Percentiles rank a stretch among this genome's conserved stretches.
Conservation (phyloP, 2,888 invertebrate genomes). For the Rotaria socialis region DNA sequence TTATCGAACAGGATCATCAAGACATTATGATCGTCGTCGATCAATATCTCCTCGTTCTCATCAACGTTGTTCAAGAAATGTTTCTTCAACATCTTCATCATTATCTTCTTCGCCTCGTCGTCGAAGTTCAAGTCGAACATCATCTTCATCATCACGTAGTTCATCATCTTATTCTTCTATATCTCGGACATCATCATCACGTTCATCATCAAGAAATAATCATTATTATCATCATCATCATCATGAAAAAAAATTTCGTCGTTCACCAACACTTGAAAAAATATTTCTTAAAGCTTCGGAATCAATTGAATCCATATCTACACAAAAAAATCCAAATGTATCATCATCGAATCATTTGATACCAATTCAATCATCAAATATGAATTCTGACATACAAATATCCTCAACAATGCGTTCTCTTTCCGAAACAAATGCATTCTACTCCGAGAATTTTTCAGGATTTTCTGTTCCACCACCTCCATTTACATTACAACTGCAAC, state of each 20-base stretch:
- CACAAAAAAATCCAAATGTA: neutral
- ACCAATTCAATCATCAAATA: neutral
- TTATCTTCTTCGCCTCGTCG: neutral
- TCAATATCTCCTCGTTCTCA: neutral
- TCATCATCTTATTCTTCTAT: neutral
- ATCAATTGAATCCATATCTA: neutral
- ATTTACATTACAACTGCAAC: neutral
- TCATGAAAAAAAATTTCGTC: neutral
- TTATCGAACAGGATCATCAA: neutral
- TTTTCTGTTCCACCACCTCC: neutral
- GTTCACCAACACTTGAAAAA: constrained; percentile 16
- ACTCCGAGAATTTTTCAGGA: neutral
- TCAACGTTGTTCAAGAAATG: neutral
- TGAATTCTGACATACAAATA: neutral
- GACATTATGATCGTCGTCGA: neutral
- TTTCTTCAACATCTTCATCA: neutral
- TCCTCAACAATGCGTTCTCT: neutral
- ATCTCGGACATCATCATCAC: neutral
- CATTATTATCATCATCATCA: neutral
- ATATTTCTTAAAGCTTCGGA: constrained; percentile 9
- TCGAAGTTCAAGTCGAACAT: constrained; percentile 6
- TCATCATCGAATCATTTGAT: neutral
- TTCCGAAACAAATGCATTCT: neutral
- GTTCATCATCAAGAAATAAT: neutral
- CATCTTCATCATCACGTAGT: neutral